These are phyloP conservation scores for Mus spretus DNA, from an alignment of 2,797 vertebrate genomes.

Conservation along the genomic window DNA sequence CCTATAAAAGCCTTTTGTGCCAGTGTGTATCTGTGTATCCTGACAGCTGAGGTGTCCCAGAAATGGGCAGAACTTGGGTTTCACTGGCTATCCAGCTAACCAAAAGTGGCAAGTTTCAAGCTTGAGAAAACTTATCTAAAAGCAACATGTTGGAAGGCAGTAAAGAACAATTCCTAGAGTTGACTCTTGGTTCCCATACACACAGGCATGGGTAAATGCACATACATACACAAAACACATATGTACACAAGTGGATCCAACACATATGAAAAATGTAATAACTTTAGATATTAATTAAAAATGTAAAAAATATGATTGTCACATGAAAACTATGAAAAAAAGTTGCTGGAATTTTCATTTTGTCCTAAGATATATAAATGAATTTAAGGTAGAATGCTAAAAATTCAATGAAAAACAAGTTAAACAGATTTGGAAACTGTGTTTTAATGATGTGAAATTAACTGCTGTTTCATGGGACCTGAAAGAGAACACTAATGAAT, in stretches of 20 bases:
- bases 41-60: neutral
- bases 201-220: neutral
- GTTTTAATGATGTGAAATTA: neutral
- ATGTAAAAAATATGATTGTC: conserved; percentile 7
- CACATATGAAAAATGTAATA: neutral
- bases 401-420: neutral
- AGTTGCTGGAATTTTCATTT: neutral
- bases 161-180: neutral
- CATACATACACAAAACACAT: neutral
- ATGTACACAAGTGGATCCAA: neutral
- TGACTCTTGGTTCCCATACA: neutral
- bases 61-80: neutral
- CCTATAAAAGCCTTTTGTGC: neutral
- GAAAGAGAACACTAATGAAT: neutral
- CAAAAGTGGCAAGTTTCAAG: neutral
- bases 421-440: neutral
- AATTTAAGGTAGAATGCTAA: neutral
- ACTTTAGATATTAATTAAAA: neutral
- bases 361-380: neutral
- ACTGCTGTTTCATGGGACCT: neutral
- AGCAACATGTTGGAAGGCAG: neutral
- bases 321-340: neutral
- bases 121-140: neutral
- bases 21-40: no score
- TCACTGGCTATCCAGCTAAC: neutral